A percentile compares a stretch with the other conserved stretches of the same genome.
Conservation (phyloP, 2,888 invertebrate species). For the Andrena marginata region DNA sequence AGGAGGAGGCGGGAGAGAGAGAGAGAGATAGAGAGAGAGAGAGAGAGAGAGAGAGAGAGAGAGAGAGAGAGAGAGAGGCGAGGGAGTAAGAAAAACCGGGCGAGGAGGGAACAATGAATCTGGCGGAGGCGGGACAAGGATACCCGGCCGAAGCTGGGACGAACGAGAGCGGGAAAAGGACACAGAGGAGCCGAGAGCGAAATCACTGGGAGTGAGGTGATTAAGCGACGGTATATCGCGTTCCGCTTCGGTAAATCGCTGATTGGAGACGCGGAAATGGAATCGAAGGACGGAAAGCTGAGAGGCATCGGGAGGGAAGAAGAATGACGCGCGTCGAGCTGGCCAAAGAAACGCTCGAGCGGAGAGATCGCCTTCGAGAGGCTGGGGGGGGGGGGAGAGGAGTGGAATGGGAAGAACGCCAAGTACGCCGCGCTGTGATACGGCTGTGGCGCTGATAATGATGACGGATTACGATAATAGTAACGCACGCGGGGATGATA, state of each 20-base stretch:
- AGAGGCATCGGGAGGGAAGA: neutral
- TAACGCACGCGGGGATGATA: neutral
- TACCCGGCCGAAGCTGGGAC: neutral
- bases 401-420: conserved; percentile 27
- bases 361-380: conserved; percentile 18
- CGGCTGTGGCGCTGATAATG: conserved; percentile 4
- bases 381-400: neutral
- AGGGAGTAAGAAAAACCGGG: neutral
- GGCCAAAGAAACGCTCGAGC: conserved; percentile 5
- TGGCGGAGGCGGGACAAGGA: neutral
- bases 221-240: conserved; percentile 62
- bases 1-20: neutral
- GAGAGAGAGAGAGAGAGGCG: too few relatives aligned
- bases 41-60: too few relatives aligned
- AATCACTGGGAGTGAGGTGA: conserved; percentile 49
- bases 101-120: neutral
- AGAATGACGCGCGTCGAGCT: conserved; percentile 1
- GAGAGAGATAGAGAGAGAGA: too few relatives aligned
- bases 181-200: conserved; percentile 28
- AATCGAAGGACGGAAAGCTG: conserved; percentile 43
- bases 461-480: conserved; percentile 14
- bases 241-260: conserved; percentile 57
- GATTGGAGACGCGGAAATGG: conserved; percentile 57
- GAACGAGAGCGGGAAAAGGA: neutral
- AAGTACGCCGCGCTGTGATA: conserved; percentile 12